Evolutionary conservation across 2,888 invertebrate genomes (phyloP), one percentile per base, ranked within the genome.

Genomic region (Lochmaea crataegi): DNA sequence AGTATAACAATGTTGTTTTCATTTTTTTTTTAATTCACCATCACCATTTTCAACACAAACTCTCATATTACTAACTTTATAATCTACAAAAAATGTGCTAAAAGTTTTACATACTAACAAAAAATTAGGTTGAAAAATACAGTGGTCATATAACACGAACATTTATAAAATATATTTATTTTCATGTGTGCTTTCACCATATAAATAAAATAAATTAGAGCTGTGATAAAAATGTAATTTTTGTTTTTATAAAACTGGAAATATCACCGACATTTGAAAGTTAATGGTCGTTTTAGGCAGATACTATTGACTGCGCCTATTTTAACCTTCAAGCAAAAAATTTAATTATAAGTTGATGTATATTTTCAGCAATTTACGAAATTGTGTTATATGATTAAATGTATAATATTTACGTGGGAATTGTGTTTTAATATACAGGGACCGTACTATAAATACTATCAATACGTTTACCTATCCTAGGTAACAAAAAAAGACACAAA

Each of bases 1-100:
- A 92, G 92, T 90, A 82, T 56, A 63, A 42, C 42, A n/a, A 38
- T 51, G 38, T 11, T 48, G 14, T 42, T 16, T 51, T 64, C 26
- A 51, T 42, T 22, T 51, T 12, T 22, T n/a, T 38, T 65, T 64
- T 32, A 42, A 71, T 14, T 60, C 71, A 67, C 57, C 64, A 45
- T 45, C 57, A 63, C 57, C 42, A 53, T 53, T 53, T 16, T 53
- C 9, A 53, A 53, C 53, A 53, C 53, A 53, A 18, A 53, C 9
- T 18, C 2, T 53, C 53, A 53, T 53, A 16, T 48, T 48, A 48
- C n/a, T 48, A 48, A 48, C 48, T 11, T 12, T 45, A 11, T 14
- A 48, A 48, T 7, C 6, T 48, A 48, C 48, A 48, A 14, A 48
- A n/a, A 48, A 45, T 5, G 45, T 45, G 48, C 7, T 48, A 14